A percentile compares a stretch with the other conserved stretches of the same genome.
Evolutionary conservation across 2,888 invertebrate species (phyloP).

Genomic region (Aspidiotus destructor): DNA sequence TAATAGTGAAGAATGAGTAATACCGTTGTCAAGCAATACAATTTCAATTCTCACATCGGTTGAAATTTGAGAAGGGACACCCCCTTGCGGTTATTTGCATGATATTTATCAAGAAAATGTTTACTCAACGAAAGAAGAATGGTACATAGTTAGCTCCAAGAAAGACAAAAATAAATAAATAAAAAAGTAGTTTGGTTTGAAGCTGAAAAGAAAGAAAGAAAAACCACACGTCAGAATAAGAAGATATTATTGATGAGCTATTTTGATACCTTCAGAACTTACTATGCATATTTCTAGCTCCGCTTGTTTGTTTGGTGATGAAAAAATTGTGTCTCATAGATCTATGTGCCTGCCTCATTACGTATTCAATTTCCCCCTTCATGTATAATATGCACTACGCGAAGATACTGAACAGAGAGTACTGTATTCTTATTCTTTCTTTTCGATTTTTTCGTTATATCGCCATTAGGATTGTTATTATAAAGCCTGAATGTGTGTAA

Average conservation of each 20-base stretch:
- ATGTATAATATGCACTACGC: too few species aligned
- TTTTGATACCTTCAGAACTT: conserved; percentile 24
- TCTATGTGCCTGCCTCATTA: too few species aligned
- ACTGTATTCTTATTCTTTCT: too few species aligned
- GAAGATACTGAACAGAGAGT: too few species aligned
- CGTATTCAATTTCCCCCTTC: too few species aligned
- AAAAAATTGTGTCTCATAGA: too few species aligned
- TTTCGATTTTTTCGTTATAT: too few species aligned
- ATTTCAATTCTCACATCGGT: conserved; percentile 28
- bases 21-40: conserved; percentile 19
- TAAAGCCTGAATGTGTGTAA: too few species aligned
- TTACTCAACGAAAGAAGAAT: conserved; percentile 27
- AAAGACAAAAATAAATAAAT: too few species aligned
- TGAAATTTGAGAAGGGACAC: conserved; percentile 28
- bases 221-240: neutral
- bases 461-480: too few species aligned
- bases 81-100: conserved; percentile 31
- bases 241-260: conserved; percentile 33
- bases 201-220: too few species aligned
- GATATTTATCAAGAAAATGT: conserved; percentile 32
- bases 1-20: conserved; percentile 29
- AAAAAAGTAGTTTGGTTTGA: conserved; percentile 17
- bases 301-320: neutral
- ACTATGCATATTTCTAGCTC: neutral
- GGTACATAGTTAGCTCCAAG: conserved; percentile 6